Conservation (phyloP, 2,113 vertebrate species). For the Cottus gobio region DNA sequence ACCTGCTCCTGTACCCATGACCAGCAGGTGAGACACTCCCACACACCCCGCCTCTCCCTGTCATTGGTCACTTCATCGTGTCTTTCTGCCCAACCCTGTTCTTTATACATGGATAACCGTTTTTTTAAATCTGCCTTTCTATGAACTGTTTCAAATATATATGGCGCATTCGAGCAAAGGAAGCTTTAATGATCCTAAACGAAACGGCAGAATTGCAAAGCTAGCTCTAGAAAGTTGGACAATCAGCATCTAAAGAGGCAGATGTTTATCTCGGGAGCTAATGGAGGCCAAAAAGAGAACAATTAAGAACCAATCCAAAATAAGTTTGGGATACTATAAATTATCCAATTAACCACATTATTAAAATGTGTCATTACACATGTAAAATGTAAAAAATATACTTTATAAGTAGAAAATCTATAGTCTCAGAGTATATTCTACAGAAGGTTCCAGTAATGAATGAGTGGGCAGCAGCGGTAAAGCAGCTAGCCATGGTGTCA, state of each 20-base stretch:
- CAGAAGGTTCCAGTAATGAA: too few species aligned
- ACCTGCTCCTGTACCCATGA: constrained; percentile 85
- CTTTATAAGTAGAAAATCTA: too few species aligned
- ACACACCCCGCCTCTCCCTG: constrained; percentile 27
- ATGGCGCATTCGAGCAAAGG: not conserved
- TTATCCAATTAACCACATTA: not conserved
- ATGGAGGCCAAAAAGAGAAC: not conserved
- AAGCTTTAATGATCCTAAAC: not conserved
- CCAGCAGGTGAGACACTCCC: constrained; percentile 79
- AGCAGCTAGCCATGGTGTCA: not conserved
- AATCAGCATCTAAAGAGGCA: not conserved
- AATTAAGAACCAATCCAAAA: not conserved
- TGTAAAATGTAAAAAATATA: too few species aligned
- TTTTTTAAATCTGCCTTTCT: not conserved
- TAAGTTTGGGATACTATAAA: not conserved
- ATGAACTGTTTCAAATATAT: not conserved
- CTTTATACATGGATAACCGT: not conserved
- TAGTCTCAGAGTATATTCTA: too few species aligned
- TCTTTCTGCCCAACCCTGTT: constrained; percentile 6
- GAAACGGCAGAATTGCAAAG: not conserved
- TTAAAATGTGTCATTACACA: not conserved
- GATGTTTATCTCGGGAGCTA: not conserved
- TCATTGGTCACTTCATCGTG: constrained; percentile 45
- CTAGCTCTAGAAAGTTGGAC: not conserved
- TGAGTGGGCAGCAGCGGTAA: too few species aligned